phyloP scores from a whole-genome alignment of 1,140 invertebrate genomes.

The Drosophila nebulosa region DNA sequence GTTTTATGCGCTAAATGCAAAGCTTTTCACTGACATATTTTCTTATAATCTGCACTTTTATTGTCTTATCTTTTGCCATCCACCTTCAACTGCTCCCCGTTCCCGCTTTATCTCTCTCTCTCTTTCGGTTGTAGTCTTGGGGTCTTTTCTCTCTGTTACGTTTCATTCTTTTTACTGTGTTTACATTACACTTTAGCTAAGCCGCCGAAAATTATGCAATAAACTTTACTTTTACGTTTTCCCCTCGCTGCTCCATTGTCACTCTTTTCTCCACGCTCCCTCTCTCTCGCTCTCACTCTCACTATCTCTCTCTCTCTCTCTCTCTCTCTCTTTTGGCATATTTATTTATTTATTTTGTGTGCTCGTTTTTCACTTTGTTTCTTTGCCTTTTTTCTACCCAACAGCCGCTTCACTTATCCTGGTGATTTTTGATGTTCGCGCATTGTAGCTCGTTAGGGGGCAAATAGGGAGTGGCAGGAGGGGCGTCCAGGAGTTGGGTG shows the following conservation, averaged over 20 bases:
- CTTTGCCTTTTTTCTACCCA: slow-evolving; percentile 18
- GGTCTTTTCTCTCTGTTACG: slow-evolving; percentile 1
- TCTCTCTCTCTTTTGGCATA: slow-evolving; percentile 2
- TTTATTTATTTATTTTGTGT: slow-evolving; percentile 64
- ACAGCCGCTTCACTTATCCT: slow-evolving; percentile 47
- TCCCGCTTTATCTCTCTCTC: slow-evolving; percentile 3
- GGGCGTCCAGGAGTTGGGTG: background rate
- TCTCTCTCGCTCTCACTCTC: background rate
- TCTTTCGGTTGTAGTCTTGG: background rate
- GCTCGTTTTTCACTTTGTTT: slow-evolving; percentile 35
- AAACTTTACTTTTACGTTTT: slow-evolving; percentile 74
- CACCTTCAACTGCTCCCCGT: background rate
- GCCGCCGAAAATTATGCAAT: slow-evolving; percentile 74
- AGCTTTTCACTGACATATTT: slow-evolving; percentile 61
- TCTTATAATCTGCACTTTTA: slow-evolving; percentile 69
- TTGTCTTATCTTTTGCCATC: slow-evolving; percentile 45
- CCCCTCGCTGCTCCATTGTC: slow-evolving; percentile 6
- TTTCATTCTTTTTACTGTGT: slow-evolving; percentile 29
- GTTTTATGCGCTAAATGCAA: slow-evolving; percentile 11
- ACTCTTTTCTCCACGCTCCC: slow-evolving; percentile 24
- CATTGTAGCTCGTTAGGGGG: slow-evolving; percentile 61
- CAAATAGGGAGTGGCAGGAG: background rate
- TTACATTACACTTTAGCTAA: slow-evolving; percentile 73
- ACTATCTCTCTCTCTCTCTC: background rate
- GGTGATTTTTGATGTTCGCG: slow-evolving; percentile 72